Base-by-base conservation (phyloP, 2,888 invertebrate genomes). In the Aphodius sticticus region DNA sequence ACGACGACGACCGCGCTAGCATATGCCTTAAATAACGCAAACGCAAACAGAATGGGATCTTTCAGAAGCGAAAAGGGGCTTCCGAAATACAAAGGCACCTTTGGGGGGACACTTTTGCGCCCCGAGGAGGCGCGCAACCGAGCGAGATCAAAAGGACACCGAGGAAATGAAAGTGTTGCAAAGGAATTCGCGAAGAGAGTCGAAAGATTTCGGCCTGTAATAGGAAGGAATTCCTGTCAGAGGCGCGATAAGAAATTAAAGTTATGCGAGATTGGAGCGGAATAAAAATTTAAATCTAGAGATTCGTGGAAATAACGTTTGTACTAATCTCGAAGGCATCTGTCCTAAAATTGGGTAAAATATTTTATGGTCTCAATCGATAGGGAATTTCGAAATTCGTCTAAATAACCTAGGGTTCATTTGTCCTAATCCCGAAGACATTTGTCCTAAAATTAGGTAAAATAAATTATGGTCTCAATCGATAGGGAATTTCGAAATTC, bases 51-150 rank as follows among this genome's bases (percentile, higher is more conserved):
- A 53, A 53, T 53, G 53, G 12, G 53, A 53, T 53, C 53, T 53
- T 53, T 1, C 2, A 53, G 53, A 12, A 53, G 53, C 53, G 53
- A 53, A 53, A 53, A 53, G 53, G 53, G 53, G 53, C 53, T 53
- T 53, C 53, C 53, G 53, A 53, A 53, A 53, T 53, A 53, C 53
- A 53, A 53, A 53, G 53, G 53, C 53, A 53, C 53, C 53, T 53
- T 53, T 53, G 53, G 53, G 53, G 38, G 53, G 53, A 53, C 53
- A 53, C 53, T 53, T 53, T 53, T 53, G 53, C 53, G 53, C 53
- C 53, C 53, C 12, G 53, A 53, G 6, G 53, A 1, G 53, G 53
- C 53, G 53, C 53, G 53, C 53, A 53, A 53, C 53, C 53, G 53
- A 53, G 9, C 53, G 53, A 53, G 53, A 53, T 53, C 53, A 53